Conservation (phyloP, 2,113 vertebrate species). For the Oceanites oceanicus region DNA sequence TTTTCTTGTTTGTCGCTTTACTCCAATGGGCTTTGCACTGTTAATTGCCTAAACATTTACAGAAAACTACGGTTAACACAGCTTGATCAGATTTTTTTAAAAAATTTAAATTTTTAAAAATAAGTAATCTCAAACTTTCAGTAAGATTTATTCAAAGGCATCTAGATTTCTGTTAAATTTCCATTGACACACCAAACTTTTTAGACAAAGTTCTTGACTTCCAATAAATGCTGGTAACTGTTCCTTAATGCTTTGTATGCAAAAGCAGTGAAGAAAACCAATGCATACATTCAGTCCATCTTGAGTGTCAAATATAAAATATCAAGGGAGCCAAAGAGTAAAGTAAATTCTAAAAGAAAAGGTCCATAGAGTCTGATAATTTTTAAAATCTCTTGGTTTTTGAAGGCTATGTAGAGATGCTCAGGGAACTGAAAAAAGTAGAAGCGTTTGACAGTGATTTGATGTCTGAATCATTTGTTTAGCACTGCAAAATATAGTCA, state of each 20-base stretch:
- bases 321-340: neutral
- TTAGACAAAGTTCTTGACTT: neutral
- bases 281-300: neutral
- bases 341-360: neutral
- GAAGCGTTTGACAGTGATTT: neutral
- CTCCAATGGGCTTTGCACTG: neutral
- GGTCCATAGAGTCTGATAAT: neutral
- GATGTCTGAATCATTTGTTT: constrained; percentile 18
- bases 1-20: neutral
- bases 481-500: neutral
- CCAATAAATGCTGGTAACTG: neutral
- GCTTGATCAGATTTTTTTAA: neutral
- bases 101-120: neutral
- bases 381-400: neutral
- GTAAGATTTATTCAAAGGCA: neutral
- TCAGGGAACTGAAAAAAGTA: neutral
- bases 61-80: neutral
- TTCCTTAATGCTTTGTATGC: neutral
- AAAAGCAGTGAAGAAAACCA: neutral
- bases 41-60: neutral
- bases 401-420: neutral
- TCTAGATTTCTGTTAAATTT: neutral
- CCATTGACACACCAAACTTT: neutral
- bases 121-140: neutral
- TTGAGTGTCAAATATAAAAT: neutral